Evolutionary conservation across 2,113 vertebrate genomes (phyloP), one percentile per base, ranked within the genome.

Genomic region (Suncus etruscus): DNA sequence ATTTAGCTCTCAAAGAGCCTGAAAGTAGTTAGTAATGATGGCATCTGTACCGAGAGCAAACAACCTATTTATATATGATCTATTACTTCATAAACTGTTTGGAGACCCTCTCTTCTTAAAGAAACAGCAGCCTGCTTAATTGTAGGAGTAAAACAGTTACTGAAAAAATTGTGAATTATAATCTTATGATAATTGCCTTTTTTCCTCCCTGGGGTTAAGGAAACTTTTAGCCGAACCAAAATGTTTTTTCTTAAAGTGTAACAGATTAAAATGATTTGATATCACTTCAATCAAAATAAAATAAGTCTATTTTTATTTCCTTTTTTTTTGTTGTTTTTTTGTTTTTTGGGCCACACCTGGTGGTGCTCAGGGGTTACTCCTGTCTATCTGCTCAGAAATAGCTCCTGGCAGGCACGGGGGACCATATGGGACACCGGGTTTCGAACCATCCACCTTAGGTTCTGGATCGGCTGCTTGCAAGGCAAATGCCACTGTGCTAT

Each of bases 1-100:
- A 98, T 98, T 99, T 98, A 98, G 98, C 98, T 98, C 98, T 98
- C 98, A 98, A 98, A 98, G 98, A 99, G 98, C 98, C 97, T 97
- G 98, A 97, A 98, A 98, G 98, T 98, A 98, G 98, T 99, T 98
- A 98, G 98, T 98, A 98, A 98, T 98, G 98, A 98, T 98, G 97
- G 98, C 98, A 98, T 98, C 98, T 98, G 98, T 96, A 98, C 97
- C 70, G 97, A 98, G 98, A 98, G 98, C 98, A 98, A 98, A 98
- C 98, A 98, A 97, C 98, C 98, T 98, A 98, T 98, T 98, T 98
- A 98, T 98, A 98, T 98, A 98, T 99, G 98, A 98, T 98, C 98
- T 98, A 98, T 98, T 96, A 98, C 98, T 98, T 97, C 97, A 96
- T 96, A 97, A 98, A 97, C 95, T 69, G 11, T 94, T 97, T 94